Base-by-base conservation (phyloP, 2,113 vertebrate genomes). In the Rhea pennata region DNA sequence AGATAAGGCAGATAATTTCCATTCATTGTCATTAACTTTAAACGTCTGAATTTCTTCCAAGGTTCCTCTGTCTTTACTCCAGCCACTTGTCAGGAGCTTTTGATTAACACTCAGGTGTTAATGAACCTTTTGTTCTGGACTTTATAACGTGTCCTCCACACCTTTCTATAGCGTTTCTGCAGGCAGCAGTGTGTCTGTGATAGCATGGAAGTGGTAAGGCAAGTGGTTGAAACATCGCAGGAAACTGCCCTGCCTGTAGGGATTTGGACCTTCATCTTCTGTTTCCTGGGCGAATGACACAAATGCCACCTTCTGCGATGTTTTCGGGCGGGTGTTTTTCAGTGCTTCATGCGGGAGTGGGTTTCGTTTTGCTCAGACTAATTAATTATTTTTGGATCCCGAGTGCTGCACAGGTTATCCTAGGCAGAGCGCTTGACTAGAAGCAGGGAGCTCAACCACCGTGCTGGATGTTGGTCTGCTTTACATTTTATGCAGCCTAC, bases 61-160 rank as follows among this genome's bases (percentile, higher is more conserved):
- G 61, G 19, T 84, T 87, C 87, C 64, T 93, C 54, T 83, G 46
- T 48, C 50, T 59, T 80, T 90, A 74, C 65, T 92, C 9, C 65
- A 84, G 14, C 29, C 12, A 9, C 92, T 90, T 86, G 46, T 84
- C 50, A 59, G 69, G 69, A 90, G 22, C 40, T 90, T 92, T 88
- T 86, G n/a, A 87, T 96, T 94, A 78, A 71, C 76, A 72, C 90
- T 93, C 85, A 88, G 40, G 51, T 74, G 72, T 78, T 16, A 61
- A 13, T 23, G 12, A 66, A 46, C 11, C 5, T 81, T 65, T 33
- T 19, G 7, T 46, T 46, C 93, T 15, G 56, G 15, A 33, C 56
- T 19, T 33, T 19, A 6, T 59, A 33, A 59, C 16, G 16, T 33
- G 66, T 70, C 24, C 50, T 93, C 33, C 22, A 3, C 12, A 33